A percentile compares a stretch with the other conserved stretches of the same genome.
Evolutionary conservation across 1,140 invertebrate species (phyloP).

Genomic region (Agrilus planipennis): DNA sequence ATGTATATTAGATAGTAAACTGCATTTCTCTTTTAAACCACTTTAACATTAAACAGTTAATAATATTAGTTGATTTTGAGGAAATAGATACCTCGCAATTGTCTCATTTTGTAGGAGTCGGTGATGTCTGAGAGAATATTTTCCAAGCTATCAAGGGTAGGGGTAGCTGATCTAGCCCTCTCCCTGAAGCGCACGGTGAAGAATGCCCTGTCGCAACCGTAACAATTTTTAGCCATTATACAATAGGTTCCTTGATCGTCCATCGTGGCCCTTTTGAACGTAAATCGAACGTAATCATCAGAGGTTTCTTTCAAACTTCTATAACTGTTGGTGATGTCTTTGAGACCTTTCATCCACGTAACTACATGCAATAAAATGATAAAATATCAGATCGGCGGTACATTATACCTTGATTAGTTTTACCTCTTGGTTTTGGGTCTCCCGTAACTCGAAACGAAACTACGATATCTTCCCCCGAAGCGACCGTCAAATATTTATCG

Average conservation of each 20-base stretch:
- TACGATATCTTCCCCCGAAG: slow-evolving; percentile 63
- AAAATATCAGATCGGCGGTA: not conserved
- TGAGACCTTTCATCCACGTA: slow-evolving; percentile 72
- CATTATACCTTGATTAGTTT: slow-evolving; percentile 3
- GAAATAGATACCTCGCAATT: slow-evolving; percentile 44
- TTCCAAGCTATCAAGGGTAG: slow-evolving; percentile 37
- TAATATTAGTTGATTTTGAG: not conserved
- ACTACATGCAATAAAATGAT: slow-evolving; percentile 43
- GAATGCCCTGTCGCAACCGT: slow-evolving; percentile 75
- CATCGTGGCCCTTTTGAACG: slow-evolving; percentile 69
- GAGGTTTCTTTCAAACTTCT: slow-evolving; percentile 67
- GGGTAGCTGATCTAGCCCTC: slow-evolving; percentile 52
- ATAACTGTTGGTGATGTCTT: slow-evolving; percentile 66
- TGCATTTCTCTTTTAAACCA: not conserved
- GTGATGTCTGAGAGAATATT: slow-evolving; percentile 34
- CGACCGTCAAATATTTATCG: slow-evolving; percentile 59
- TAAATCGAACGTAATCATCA: slow-evolving; percentile 75
- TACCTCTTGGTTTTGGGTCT: slow-evolving; percentile 73
- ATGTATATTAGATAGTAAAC: no score
- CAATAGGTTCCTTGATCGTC: slow-evolving; percentile 92
- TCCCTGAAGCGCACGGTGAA: slow-evolving; percentile 64
- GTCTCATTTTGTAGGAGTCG: slow-evolving; percentile 35
- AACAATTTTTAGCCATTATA: slow-evolving; percentile 80
- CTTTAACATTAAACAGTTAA: not conserved
- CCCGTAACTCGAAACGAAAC: slow-evolving; percentile 68